These are phyloP conservation scores for mouse (Mus musculus) DNA, from an alignment of 2,113 vertebrate genomes.

Conservation along the genomic window DNA sequence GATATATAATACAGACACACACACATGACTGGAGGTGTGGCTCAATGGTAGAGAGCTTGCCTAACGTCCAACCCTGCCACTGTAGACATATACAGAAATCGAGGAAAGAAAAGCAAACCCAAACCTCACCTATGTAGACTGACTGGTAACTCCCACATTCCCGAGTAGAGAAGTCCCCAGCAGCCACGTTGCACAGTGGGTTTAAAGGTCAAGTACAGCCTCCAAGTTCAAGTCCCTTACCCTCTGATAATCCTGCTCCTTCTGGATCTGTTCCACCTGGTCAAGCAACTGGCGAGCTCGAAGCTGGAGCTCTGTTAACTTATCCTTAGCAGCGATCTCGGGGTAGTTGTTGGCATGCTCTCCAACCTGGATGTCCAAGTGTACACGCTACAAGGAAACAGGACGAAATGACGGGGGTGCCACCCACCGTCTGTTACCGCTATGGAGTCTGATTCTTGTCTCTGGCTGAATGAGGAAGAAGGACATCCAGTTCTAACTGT, in stretches of 20 bases:
- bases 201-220: constrained; percentile 49
- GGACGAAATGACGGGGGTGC: neutral
- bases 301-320: constrained; percentile 95
- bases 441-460: neutral
- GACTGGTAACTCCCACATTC: neutral
- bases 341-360: constrained; percentile 98
- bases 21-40: neutral
- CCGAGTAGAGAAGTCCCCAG: neutral
- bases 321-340: constrained; percentile 97
- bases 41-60: neutral
- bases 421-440: neutral
- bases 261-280: constrained; percentile 97
- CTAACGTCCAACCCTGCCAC: neutral
- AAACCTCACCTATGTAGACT: neutral
- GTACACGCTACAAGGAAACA: constrained; percentile 89
- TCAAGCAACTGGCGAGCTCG: constrained; percentile 95
- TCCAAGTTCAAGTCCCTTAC: constrained; percentile 84
- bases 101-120: neutral
- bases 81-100: neutral
- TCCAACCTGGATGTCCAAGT: constrained; percentile 96
- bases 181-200: neutral
- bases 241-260: constrained; percentile 98
- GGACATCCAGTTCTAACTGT: neutral
- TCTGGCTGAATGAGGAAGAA: neutral
- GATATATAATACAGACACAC: neutral